phyloP scores from a whole-genome alignment of 2,888 invertebrate genomes.

The Xestia c-nigrum region DNA sequence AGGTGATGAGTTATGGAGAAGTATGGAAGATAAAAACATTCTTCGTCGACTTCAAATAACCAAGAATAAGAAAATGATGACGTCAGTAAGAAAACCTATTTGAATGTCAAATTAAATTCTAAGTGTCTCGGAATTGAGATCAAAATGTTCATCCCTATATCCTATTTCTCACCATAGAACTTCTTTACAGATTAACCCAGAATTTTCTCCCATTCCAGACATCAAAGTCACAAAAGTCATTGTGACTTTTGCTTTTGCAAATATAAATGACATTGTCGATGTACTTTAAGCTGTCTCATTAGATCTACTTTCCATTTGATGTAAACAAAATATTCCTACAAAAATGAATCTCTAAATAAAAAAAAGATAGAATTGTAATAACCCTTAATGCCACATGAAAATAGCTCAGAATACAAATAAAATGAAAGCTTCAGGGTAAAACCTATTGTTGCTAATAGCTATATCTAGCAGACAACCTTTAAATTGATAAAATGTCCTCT shows the following conservation, averaged over 20 bases:
- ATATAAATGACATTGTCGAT: background rate
- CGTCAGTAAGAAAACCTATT: too few relatives aligned
- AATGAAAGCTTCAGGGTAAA: conserved; percentile 12
- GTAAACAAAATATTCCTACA: background rate
- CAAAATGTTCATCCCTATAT: background rate
- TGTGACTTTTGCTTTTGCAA: background rate
- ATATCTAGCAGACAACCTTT: conserved; percentile 16
- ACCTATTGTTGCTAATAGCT: conserved; percentile 2
- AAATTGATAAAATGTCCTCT: conserved; percentile 5
- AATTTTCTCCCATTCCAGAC: background rate
- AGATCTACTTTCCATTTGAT: conserved; percentile 6
- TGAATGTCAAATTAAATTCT: too few relatives aligned
- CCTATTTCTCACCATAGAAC: background rate
- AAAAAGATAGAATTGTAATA: conserved; percentile 19
- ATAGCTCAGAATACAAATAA: conserved; percentile 15
- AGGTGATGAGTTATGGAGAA: too few relatives aligned
- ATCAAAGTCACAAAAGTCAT: background rate
- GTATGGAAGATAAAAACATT: too few relatives aligned
- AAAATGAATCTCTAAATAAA: conserved; percentile 18
- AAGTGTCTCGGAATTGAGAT: background rate
- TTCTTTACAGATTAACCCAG: background rate
- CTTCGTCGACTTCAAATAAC: too few relatives aligned
- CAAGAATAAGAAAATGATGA: too few relatives aligned
- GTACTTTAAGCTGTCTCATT: background rate
- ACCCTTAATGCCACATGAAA: conserved; percentile 8